Percentiles rank a stretch among this genome's conserved stretches.
Conservation (phyloP, 2,888 invertebrate species). For the Strigamia crassipes region DNA sequence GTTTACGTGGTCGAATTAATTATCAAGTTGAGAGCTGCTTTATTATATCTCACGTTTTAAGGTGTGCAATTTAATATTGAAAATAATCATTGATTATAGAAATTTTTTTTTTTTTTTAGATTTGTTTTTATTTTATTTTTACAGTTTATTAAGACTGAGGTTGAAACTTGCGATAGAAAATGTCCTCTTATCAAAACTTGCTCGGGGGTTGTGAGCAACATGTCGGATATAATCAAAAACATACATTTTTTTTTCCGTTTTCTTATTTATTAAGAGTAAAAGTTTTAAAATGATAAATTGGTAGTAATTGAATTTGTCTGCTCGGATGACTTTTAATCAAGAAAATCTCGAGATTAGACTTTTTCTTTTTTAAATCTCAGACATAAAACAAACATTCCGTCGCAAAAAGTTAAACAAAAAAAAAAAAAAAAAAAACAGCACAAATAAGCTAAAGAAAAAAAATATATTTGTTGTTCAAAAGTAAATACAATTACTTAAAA, state of each 20-base stretch:
- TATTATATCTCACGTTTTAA: not conserved
- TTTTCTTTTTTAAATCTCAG: not conserved
- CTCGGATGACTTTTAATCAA: constrained; percentile 8
- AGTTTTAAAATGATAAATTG: constrained; percentile 33
- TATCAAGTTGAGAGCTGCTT: constrained; percentile 18
- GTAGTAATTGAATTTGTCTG: constrained; percentile 23
- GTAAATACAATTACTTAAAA: constrained; percentile 13
- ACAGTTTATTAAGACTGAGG: not conserved
- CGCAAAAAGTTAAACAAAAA: not conserved
- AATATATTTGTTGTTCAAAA: not conserved
- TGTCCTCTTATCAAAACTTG: not conserved
- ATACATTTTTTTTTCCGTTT: not conserved
- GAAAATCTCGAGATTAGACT: not conserved
- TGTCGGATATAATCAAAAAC: constrained; percentile 31
- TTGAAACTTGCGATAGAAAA: not conserved
- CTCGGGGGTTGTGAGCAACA: not conserved
- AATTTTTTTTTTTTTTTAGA: not conserved
- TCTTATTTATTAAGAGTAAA: constrained; percentile 4
- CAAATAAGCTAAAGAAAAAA: not conserved
- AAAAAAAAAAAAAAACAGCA: not conserved
- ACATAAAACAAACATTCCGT: constrained; percentile 7
- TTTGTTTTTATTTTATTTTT: not conserved
- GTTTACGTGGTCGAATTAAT: constrained; percentile 29
- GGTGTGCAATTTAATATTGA: not conserved
- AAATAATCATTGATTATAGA: not conserved